A percentile compares a stretch with the other conserved stretches of the same genome.
Conservation (phyloP, 1,140 invertebrate species). For the Olivierus martensii region DNA sequence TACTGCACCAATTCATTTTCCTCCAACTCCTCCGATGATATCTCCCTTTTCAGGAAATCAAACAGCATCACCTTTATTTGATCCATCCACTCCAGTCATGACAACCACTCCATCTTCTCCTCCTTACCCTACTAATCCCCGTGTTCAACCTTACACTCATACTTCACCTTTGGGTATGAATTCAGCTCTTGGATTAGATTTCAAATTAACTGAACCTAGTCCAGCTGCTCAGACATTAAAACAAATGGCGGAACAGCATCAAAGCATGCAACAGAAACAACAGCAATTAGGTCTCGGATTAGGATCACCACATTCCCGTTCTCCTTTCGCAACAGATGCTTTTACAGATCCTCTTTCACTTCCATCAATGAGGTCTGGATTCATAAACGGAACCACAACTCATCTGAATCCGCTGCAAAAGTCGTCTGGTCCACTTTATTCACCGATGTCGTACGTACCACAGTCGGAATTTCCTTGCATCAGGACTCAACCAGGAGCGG, state of each 20-base stretch:
- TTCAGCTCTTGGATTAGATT: conserved; percentile 22
- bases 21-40: too few relatives aligned
- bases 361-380: conserved; percentile 2
- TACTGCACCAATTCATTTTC: too few relatives aligned
- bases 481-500: neutral
- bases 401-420: conserved; percentile 6
- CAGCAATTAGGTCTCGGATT: conserved; percentile 6
- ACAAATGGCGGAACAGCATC: conserved; percentile 91
- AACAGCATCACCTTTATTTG: too few relatives aligned
- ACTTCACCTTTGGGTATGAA: neutral
- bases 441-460: neutral
- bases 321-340: conserved; percentile 8
- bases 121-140: neutral
- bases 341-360: conserved; percentile 5
- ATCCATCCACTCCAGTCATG: conserved; percentile 20
- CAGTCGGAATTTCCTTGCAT: conserved; percentile 23
- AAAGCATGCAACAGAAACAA: conserved; percentile 54
- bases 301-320: neutral
- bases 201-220: conserved; percentile 33
- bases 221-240: conserved; percentile 85
- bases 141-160: conserved; percentile 4
- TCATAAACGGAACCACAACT: conserved; percentile 3
- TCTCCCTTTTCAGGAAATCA: too few relatives aligned
- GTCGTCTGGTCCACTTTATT: neutral
- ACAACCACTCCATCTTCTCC: conserved; percentile 20